Base-by-base conservation (phyloP, 2,797 vertebrate genomes). In the Gymnopithys bicolor region DNA sequence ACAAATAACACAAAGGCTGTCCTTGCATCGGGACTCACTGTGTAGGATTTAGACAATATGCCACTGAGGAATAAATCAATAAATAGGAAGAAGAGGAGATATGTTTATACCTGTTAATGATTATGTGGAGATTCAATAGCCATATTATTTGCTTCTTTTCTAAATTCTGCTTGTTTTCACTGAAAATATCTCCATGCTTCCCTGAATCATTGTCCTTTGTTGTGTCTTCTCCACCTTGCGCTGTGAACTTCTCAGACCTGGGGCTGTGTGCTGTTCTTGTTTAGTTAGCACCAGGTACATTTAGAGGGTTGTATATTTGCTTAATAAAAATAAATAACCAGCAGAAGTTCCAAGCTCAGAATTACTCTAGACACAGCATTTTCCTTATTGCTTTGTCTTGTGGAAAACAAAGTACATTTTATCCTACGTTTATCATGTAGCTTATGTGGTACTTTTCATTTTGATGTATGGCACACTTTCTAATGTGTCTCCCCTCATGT, bases 281-380 rank as follows among this genome's bases (percentile, higher is more conserved):
- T 96, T 95, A 82, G 90, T 93, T 95, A 93, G 93, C 88, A 90
- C 32, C 60, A 90, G 94, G 82, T 96, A 94, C 91, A 74, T 92
- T 94, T 93, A 71, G 81, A 84, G 67, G 46, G 46, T 79, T 93
- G 88, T 92, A 86, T 93, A 96, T 92, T 96, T 97, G 90, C 95
- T 97, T 97, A 96, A 96, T 97, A 95, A 94, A 96, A 96, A 96
- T 77, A 96, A 96, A 96, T 93, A 96, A 94, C 94, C 86, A 58
- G 74, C 84, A 89, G 81, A 96, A 94, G 64, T 96, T 95, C 60
- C 70, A 76, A 90, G 91, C 91, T 94, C 88, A 85, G 77, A 95
- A 95, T 96, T 96, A 90, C 80, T 77, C 75, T 83, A 96, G 90
- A 96, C 95, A 90, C 95, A 97, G 95, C 95, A 94, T 95, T 96